Evolutionary conservation across 30 jellyfish, hydroid and myxozoan species (phyloP), one percentile per base, ranked within the genome.

Genomic region (Nemopilema nomurai): DNA sequence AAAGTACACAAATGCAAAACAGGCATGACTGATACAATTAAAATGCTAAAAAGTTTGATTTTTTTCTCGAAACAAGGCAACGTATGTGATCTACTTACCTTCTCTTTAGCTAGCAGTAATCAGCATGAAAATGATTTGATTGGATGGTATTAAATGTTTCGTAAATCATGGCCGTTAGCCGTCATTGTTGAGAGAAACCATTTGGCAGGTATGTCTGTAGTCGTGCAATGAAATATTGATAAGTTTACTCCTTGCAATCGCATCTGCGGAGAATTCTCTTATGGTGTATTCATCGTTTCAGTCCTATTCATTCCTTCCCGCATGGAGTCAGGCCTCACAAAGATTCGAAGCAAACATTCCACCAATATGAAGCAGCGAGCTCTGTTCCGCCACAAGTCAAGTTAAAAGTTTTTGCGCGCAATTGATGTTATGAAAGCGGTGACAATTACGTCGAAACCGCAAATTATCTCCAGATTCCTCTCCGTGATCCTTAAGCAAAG

Each of bases 201-300:
- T 67, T 16, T 4, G 33, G 77, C 77, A 67, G 77, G 77, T 67
- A 67, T 30, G 33, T 20, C 51, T 67, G 57, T 13, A 41, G 57
- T 67, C 77, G 41, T 16, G 41, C 49, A 22, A 74, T 74, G 23
- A 74, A 74, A 74, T 74, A 74, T 74, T 74, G 70, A 74, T 74
- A 27, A 74, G 84, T 74, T 74, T 74, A 74, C 70, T 74, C 49
- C 84, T 28, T 17, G 49, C 84, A 74, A 74, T 16, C 8, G 84
- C 84, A 74, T 74, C 84, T 74, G 84, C 84, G 30, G 51, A 6
- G 13, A 41, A 41, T 41, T 41, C 13, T 41, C 57, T 41, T 41
- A 6, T 3, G 6, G 9, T 41, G 6, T 41, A 41, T 41, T 41
- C 57, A 41, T 41, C 57, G 13, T 41, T 41, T 41, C 57, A 41